Conservation (phyloP, 1,140 invertebrate genomes). For the Drosophila ercepeae region DNA sequence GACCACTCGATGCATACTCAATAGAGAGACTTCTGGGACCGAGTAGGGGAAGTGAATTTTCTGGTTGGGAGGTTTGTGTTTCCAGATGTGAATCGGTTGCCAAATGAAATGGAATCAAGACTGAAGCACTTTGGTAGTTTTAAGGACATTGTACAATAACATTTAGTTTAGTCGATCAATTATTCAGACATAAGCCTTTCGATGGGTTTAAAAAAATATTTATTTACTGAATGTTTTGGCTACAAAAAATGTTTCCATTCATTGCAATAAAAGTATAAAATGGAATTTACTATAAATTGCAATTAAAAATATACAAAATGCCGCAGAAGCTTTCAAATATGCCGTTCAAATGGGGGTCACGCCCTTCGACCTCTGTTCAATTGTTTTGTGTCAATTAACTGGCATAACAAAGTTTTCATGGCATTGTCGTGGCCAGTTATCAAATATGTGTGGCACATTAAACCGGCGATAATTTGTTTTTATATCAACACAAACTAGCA, state of each 20-base stretch:
- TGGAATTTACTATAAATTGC: constrained; percentile 6
- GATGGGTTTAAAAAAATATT: background rate
- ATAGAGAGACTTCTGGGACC: background rate
- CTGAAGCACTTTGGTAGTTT: background rate
- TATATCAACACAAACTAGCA: constrained; percentile 16
- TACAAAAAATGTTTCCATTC: too few species aligned
- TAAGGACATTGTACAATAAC: background rate
- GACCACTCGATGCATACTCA: constrained; percentile 31
- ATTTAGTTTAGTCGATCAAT: background rate
- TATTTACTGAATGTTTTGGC: background rate
- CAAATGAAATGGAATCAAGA: constrained; percentile 4
- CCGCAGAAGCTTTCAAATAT: background rate
- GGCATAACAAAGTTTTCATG: constrained; percentile 31
- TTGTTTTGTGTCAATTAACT: constrained; percentile 39
- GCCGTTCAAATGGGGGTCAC: background rate
- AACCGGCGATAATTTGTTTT: constrained; percentile 68
- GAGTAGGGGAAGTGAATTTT: background rate
- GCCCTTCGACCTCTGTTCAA: background rate
- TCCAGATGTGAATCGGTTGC: constrained; percentile 26
- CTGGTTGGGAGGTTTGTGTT: constrained; percentile 9
- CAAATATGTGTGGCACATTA: constrained; percentile 51
- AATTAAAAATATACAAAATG: constrained; percentile 17
- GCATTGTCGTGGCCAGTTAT: constrained; percentile 15
- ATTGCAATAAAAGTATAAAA: background rate
- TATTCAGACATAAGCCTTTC: background rate